Evolutionary conservation across 2,113 vertebrate genomes (phyloP), one percentile per base, ranked within the genome.

Genomic region (Sakesphorus luctuosus): DNA sequence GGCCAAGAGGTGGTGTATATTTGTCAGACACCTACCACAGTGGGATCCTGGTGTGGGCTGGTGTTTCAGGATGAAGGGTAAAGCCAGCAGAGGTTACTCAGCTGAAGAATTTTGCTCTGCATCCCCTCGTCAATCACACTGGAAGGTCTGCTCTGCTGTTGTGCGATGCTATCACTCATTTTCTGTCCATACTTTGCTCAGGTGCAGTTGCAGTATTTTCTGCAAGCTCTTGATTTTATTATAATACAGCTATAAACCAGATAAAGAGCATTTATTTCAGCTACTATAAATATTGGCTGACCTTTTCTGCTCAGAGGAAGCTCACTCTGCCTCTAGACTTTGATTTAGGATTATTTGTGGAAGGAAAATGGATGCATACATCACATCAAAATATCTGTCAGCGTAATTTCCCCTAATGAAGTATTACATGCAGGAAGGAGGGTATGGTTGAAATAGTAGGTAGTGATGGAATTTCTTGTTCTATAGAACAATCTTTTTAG

Each of bases 311-410:
- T 91, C 66, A n/a, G 85, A 94, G 92, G 81, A 93, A 90, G 83
- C 83, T 89, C 50, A 29, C 52, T 90, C 84, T 87, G 35, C 44
- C 69, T 87, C 62, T 61, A 84, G 87, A 17, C 62, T 91, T 91
- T 94, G 95, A 95, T 94, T 96, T 94, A 96, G 94, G 44, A 50
- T 84, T 79, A 94, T 86, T 93, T 91, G 90, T 74, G 55, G 78
- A 59, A 82, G 35, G 73, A 14, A 96, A 97, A 93, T 84, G 52
- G 91, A 91, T 92, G 89, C 67, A 66, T 76, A 49, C 38, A 74
- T 85, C 84, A 67, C 40, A 83, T 63, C 35, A 75, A 91, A 81
- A 78, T 84, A 90, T 40, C n/a, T 68, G 61, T 43, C 72, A 58
- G 35, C 33, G 68, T 82, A 59, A 77, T 91, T 93, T 89, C 63